phyloP scores from a whole-genome alignment of 2,888 invertebrate species.

The Nymphalis c-album region DNA sequence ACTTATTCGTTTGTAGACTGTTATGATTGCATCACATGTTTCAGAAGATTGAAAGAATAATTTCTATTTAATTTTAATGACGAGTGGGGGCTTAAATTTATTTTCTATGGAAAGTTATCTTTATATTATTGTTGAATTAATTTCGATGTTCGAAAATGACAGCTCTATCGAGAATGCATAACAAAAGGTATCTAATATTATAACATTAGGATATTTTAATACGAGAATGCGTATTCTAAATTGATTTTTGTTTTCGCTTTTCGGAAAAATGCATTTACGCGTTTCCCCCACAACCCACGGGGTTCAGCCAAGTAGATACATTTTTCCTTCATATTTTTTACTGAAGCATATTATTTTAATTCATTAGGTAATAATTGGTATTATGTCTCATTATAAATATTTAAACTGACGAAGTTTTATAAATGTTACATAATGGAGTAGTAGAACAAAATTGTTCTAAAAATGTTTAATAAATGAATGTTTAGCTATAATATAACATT shows the following conservation, averaged over 20 bases:
- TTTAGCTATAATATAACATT: constrained; percentile 14
- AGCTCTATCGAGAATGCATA: not conserved
- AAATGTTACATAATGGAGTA: not conserved
- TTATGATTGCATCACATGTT: not conserved
- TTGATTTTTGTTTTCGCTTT: too few relatives aligned
- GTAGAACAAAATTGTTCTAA: not conserved
- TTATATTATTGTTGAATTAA: not conserved
- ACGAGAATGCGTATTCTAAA: too few relatives aligned
- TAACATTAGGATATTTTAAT: too few relatives aligned
- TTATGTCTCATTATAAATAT: too few relatives aligned
- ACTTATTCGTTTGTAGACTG: not conserved
- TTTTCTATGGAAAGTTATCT: not conserved
- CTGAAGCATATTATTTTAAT: too few relatives aligned
- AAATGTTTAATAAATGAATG: constrained; percentile 8
- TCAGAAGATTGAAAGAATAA: not conserved
- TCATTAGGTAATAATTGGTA: too few relatives aligned
- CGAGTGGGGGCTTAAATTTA: too few relatives aligned
- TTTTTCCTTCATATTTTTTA: too few relatives aligned
- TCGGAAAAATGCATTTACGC: too few relatives aligned
- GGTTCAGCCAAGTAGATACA: too few relatives aligned
- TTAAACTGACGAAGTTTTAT: not conserved
- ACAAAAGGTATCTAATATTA: not conserved
- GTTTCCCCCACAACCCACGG: too few relatives aligned
- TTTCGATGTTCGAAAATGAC: not conserved
- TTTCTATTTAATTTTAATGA: not conserved